phyloP scores from a whole-genome alignment of 2,888 invertebrate genomes.

The Cephus nigrinus region DNA sequence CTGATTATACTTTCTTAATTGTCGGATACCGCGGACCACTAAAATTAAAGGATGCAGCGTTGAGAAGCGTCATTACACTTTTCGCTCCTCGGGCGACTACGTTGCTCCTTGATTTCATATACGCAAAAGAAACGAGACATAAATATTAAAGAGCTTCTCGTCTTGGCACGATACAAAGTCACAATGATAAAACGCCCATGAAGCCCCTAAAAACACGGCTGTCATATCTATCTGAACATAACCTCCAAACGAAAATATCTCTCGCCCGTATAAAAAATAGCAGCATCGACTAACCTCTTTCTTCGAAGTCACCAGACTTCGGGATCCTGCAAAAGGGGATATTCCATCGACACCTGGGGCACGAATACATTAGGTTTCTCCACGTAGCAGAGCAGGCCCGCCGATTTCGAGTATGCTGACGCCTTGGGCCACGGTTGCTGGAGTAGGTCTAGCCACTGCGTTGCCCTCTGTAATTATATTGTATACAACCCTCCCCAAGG shows the following conservation, averaged over 20 bases:
- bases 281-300: not conserved
- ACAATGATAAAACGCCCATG: not conserved
- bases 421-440: constrained; percentile 53
- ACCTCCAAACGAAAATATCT: not conserved
- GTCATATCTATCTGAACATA: not conserved
- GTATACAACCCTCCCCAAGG: constrained; percentile 39
- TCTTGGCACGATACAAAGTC: not conserved
- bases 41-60: constrained; percentile 41
- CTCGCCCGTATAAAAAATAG: not conserved
- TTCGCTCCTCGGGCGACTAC: not conserved
- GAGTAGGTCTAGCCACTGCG: constrained; percentile 60
- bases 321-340: not conserved
- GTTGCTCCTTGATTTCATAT: not conserved
- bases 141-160: not conserved
- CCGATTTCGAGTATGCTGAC: constrained; percentile 51
- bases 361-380: constrained; percentile 56
- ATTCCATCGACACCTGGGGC: constrained; percentile 34
- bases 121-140: not conserved
- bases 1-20: constrained; percentile 47
- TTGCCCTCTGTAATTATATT: constrained; percentile 59
- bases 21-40: constrained; percentile 29
- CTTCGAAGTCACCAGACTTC: not conserved
- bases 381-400: constrained; percentile 38
- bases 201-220: not conserved
- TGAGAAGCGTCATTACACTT: not conserved